Conservation (phyloP, 1,140 invertebrate species). For the Zophobas morio region DNA sequence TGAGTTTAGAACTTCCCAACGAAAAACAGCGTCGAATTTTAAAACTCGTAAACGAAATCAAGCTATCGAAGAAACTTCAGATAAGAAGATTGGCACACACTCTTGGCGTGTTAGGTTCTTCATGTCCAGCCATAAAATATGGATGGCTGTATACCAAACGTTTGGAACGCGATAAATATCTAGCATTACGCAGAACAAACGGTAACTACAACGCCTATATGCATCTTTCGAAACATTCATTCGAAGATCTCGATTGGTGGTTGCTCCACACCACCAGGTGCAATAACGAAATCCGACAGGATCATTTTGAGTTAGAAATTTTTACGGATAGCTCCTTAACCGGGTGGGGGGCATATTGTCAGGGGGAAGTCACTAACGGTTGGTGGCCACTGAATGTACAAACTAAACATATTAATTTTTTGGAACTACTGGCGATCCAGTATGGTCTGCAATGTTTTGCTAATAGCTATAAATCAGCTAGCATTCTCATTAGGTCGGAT, state of each 20-base stretch:
- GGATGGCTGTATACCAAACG: slow-evolving; percentile 11
- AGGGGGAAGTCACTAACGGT: slow-evolving; percentile 53
- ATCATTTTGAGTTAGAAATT: slow-evolving; percentile 44
- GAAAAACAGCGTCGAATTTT: too few species aligned
- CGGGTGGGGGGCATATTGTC: slow-evolving; percentile 59
- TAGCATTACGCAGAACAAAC: neutral
- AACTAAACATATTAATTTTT: slow-evolving; percentile 59
- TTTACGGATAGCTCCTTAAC: slow-evolving; percentile 60
- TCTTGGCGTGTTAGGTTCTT: slow-evolving; percentile 1
- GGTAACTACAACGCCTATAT: neutral
- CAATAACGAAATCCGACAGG: neutral
- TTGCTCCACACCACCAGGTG: neutral
- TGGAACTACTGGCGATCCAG: slow-evolving; percentile 59
- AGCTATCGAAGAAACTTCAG: neutral
- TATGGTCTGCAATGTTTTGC: slow-evolving; percentile 60
- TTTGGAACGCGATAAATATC: slow-evolving; percentile 16
- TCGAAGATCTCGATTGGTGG: slow-evolving; percentile 13
- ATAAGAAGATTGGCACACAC: too few species aligned
- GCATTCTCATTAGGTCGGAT: slow-evolving; percentile 52
- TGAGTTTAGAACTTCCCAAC: too few species aligned
- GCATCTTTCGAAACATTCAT: too few species aligned
- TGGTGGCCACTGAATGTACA: slow-evolving; percentile 54
- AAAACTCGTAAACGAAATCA: too few species aligned
- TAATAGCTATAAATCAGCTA: neutral
- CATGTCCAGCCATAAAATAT: slow-evolving; percentile 28